These are phyloP conservation scores for Drosophila borborema DNA, from an alignment of 2,888 invertebrate species.

Conservation along the genomic window DNA sequence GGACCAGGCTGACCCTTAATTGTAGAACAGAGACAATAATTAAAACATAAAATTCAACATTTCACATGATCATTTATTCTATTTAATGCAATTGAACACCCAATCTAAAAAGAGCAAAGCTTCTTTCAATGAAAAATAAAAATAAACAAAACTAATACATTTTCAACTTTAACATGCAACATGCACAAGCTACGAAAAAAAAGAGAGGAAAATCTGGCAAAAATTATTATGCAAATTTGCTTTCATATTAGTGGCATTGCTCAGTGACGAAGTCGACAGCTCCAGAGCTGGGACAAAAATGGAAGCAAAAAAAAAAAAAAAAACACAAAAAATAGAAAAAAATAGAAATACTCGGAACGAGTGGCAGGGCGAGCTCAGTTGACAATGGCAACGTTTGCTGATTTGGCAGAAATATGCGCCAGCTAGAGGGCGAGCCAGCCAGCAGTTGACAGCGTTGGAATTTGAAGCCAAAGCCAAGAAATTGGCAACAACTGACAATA, in stretches of 20 bases:
- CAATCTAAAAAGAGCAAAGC: too few relatives aligned
- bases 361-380: slow-evolving; percentile 53
- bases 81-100: too few relatives aligned
- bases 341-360: slow-evolving; percentile 43
- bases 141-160: slow-evolving; percentile 40
- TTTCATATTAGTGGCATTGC: slow-evolving; percentile 79
- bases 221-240: slow-evolving; percentile 80
- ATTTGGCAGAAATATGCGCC: slow-evolving; percentile 73
- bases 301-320: slow-evolving; percentile 5
- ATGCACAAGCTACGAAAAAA: slow-evolving; percentile 10
- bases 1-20: too few relatives aligned
- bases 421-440: slow-evolving; percentile 16
- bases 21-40: too few relatives aligned
- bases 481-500: slow-evolving; percentile 72
- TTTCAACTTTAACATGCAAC: slow-evolving; percentile 56
- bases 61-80: too few relatives aligned
- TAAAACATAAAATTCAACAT: too few relatives aligned
- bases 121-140: slow-evolving; percentile 1
- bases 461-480: slow-evolving; percentile 61
- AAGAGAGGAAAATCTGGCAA: slow-evolving; percentile 57
- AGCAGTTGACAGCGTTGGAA: slow-evolving; percentile 58
- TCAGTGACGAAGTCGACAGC: slow-evolving; percentile 57
- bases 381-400: slow-evolving; percentile 81
- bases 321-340: slow-evolving; percentile 37
- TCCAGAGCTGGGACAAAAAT: slow-evolving; percentile 2